Conservation (phyloP, 2,113 vertebrate species). For the Epinephelus moara region DNA sequence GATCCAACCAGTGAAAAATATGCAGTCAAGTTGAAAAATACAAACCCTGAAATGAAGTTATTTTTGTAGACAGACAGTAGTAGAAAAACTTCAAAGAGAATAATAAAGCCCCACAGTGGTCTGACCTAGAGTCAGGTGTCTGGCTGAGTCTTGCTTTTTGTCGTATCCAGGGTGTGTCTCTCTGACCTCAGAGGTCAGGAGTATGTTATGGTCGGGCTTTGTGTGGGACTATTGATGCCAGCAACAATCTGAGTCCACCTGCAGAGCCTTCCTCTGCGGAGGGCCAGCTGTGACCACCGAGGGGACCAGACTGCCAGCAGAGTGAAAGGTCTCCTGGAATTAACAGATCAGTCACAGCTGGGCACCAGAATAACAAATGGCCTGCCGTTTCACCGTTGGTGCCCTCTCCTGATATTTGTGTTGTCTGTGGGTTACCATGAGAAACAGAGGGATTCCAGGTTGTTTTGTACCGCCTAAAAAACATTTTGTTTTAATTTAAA, state of each 20-base stretch:
- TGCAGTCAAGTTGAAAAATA: background rate
- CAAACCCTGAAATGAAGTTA: background rate
- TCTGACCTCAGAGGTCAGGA: slow-evolving; percentile 54
- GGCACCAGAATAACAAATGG: slow-evolving; percentile 52
- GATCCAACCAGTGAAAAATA: background rate
- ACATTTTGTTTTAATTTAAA: slow-evolving; percentile 33
- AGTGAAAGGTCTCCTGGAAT: slow-evolving; percentile 52
- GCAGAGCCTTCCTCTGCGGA: slow-evolving; percentile 10
- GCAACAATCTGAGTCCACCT: slow-evolving; percentile 39
- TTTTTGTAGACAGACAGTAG: slow-evolving; percentile 24
- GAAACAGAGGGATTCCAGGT: background rate
- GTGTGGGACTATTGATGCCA: slow-evolving; percentile 31
- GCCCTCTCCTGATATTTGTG: slow-evolving; percentile 36
- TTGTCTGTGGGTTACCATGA: slow-evolving; percentile 31
- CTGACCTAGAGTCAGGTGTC: slow-evolving; percentile 44
- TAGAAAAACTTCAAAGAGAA: slow-evolving; percentile 46
- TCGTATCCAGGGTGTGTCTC: slow-evolving; percentile 47
- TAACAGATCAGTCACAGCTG: slow-evolving; percentile 55
- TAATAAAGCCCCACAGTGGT: slow-evolving; percentile 29
- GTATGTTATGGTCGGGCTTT: slow-evolving; percentile 44
- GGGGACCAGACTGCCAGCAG: slow-evolving; percentile 23
- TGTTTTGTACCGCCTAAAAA: slow-evolving; percentile 33
- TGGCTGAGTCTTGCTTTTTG: slow-evolving; percentile 44
- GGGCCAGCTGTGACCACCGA: slow-evolving; percentile 24
- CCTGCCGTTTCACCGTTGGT: slow-evolving; percentile 2